A percentile compares a stretch with the other conserved stretches of the same genome.
Conservation (phyloP, 2,797 vertebrate genomes). For the Nasua narica region DNA sequence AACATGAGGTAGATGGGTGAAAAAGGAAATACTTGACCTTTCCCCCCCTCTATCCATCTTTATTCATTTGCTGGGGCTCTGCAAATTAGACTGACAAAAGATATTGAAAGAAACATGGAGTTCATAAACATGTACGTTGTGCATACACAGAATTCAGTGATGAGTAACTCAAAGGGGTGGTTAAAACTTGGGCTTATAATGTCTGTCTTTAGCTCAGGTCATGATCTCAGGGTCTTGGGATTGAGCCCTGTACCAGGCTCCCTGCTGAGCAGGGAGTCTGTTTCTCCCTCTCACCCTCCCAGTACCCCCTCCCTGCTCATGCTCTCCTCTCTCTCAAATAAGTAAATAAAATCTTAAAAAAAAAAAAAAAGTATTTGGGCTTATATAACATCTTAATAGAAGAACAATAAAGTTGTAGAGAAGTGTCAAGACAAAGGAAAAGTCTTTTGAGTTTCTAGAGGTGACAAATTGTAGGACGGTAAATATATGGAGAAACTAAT, state of each 20-base stretch:
- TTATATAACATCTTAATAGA: background rate
- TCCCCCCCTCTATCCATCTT: background rate
- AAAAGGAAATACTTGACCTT: background rate
- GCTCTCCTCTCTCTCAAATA: background rate
- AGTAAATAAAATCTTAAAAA: background rate
- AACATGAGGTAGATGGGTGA: background rate
- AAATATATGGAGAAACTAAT: background rate
- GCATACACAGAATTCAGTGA: background rate
- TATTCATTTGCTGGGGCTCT: background rate
- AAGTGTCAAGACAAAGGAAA: background rate
- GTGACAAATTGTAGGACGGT: background rate
- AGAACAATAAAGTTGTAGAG: background rate
- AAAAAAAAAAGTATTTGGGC: background rate
- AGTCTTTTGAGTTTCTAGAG: background rate
- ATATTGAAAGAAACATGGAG: background rate
- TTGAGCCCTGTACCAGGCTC: background rate
- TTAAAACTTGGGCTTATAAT: background rate
- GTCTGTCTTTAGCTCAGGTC: background rate
- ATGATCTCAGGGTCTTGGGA: background rate
- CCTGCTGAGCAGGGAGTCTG: background rate
- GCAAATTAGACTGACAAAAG: background rate
- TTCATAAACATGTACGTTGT: background rate
- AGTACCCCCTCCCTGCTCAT: background rate
- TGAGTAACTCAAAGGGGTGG: background rate
- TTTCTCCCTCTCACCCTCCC: background rate